Base-by-base conservation (phyloP, 1,140 invertebrate species). In the Habropoda laboriosa region DNA sequence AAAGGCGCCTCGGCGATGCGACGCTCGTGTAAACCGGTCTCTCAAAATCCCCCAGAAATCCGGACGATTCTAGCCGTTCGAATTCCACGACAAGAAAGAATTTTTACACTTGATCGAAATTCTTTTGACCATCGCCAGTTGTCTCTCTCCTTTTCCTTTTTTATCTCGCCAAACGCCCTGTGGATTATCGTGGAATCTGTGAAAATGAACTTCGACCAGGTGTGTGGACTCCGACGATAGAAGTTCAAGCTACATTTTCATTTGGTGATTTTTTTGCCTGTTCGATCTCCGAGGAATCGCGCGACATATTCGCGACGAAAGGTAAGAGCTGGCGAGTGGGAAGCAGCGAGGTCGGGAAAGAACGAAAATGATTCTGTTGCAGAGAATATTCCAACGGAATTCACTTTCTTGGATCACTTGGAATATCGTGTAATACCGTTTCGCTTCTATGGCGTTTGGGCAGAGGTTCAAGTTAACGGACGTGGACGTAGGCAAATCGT, bases 401-500 rank as follows among this genome's bases (percentile, higher is more conserved):
- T 42, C 55, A 24, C 30, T 60, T 60, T 24, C 27, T 8, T 27
- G 38, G 49, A 57, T 42, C 38, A 27, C 49, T 55, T 21, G 35
- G 12, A 58, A 45, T 45, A 58, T 72, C 53, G 27, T 42, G 51
- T 16, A 45, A 42, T 58, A 58, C 38, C 12, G 27, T 42, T 58
- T 40, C 51, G 24, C 18, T 71, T 55, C 27, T 42, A 45, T 30
- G 49, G 51, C 35, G 24, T 21, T n/a, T 32, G 24, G 53, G 18
- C 38, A 53, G 38, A 21, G 35, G 18, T 55, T 71, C 51, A 10
- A 71, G 4, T 57, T 55, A 57, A 30, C 53, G 13, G 40, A 16
- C 27, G 68, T 45, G 53, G 38, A 72, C 68, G 53, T 72, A 58
- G 68, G 68, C 68, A 42, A 58, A 72, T 72, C 27, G 51, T n/a